A percentile compares a stretch with the other conserved stretches of the same genome.
Conservation (phyloP, 1,140 invertebrate species). For the Aphidius ervi region DNA sequence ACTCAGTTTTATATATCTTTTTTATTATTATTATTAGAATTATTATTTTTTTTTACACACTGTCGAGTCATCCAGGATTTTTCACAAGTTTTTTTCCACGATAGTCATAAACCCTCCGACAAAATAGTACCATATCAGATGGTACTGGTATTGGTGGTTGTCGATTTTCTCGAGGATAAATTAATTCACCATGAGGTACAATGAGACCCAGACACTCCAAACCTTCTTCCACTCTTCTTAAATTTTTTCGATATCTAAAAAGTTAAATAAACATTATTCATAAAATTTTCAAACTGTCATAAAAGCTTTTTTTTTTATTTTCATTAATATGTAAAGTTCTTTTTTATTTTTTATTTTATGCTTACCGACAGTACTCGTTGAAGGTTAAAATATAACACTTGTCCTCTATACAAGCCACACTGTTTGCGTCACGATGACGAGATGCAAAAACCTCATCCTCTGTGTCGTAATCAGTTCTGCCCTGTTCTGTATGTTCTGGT, state of each 20-base stretch:
- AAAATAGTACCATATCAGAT: constrained; percentile 89
- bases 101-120: constrained; percentile 91
- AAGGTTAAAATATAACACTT: constrained; percentile 96
- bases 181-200: constrained; percentile 56
- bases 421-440: constrained; percentile 87
- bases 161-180: constrained; percentile 53
- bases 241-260: constrained; percentile 61
- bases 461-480: constrained; percentile 71
- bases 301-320: too few relatives aligned
- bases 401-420: constrained; percentile 96
- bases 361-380: constrained; percentile 94
- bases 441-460: constrained; percentile 93
- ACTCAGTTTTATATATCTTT: constrained; percentile 7
- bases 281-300: not conserved
- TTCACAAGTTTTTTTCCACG: constrained; percentile 75
- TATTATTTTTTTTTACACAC: constrained; percentile 35
- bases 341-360: not conserved
- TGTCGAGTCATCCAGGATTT: constrained; percentile 60
- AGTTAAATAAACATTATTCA: constrained; percentile 19
- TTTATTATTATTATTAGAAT: not conserved
- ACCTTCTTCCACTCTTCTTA: constrained; percentile 60
- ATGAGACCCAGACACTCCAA: constrained; percentile 56
- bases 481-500: constrained; percentile 92
- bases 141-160: constrained; percentile 70
- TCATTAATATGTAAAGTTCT: too few relatives aligned